Conservation (phyloP, 53 echinoderm and acorn worm species). For the Henricia sp. region DNA sequence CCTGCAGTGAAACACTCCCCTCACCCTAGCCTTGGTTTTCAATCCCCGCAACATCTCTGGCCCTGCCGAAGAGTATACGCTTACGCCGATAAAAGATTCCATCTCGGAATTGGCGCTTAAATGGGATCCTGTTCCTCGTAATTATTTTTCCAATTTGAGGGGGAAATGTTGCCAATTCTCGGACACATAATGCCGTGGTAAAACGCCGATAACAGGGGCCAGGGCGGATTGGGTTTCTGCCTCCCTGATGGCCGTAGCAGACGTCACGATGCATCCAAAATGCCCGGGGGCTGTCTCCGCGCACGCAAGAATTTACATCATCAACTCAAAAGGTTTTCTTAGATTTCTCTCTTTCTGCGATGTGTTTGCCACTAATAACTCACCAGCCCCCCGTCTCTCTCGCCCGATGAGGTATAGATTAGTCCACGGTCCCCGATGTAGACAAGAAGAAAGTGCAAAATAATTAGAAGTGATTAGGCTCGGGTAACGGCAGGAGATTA, state of each 20-base stretch:
- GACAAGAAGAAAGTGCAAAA: conserved; percentile 53
- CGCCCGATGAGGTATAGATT: conserved; percentile 12
- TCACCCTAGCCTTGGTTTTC: conserved; percentile 4
- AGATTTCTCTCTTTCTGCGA: background rate
- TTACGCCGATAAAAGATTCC: conserved; percentile 64
- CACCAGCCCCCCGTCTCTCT: background rate
- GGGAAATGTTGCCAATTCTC: conserved; percentile 13
- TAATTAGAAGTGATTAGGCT: conserved; percentile 63
- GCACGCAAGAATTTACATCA: background rate
- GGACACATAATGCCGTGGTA: background rate
- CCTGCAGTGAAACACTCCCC: too few relatives aligned
- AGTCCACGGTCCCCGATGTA: conserved; percentile 8
- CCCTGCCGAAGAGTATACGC: conserved; percentile 43
- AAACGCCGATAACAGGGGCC: conserved; percentile 34
- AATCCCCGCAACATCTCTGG: background rate
- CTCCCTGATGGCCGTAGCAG: background rate
- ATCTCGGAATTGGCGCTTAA: conserved; percentile 63
- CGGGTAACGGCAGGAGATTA: conserved; percentile 55
- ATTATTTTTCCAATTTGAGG: conserved; percentile 62
- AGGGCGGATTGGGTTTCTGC: conserved; percentile 16
- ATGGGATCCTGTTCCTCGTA: conserved; percentile 59
- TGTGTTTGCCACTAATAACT: background rate
- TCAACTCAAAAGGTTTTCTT: background rate
- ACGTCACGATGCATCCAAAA: conserved; percentile 1
- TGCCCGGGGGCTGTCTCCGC: background rate